Conservation (phyloP, 2,113 vertebrate species). For the Tringa solitaria region DNA sequence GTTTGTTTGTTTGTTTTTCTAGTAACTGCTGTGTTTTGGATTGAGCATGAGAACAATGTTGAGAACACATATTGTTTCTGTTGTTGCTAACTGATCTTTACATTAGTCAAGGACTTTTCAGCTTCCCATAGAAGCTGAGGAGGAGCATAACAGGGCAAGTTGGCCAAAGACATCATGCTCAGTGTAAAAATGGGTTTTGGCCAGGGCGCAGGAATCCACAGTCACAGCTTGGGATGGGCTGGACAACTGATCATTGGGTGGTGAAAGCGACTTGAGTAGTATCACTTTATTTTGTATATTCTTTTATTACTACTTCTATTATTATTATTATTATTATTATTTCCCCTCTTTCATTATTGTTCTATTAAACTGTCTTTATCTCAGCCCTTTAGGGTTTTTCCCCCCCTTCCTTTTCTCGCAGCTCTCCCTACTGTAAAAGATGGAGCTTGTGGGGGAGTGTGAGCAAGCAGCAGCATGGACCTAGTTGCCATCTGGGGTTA, state of each 20-base stretch:
- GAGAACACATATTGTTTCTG: neutral
- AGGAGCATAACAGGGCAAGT: neutral
- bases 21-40: neutral
- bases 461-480: neutral
- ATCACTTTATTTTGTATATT: neutral
- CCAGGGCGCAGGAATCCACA: neutral
- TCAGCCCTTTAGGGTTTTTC: neutral
- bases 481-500: neutral
- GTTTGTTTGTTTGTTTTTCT: too few relatives aligned
- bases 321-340: neutral
- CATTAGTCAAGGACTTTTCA: neutral
- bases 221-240: fast-evolving
- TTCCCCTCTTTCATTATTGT: neutral
- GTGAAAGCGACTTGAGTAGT: neutral
- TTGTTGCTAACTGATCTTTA: neutral
- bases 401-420: neutral
- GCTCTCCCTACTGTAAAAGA: neutral
- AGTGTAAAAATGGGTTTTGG: neutral
- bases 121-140: neutral
- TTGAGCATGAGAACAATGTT: neutral
- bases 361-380: neutral
- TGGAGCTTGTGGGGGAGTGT: neutral
- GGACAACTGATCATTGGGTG: neutral
- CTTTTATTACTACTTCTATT: neutral
- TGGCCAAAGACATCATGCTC: neutral